A percentile compares a stretch with the other conserved stretches of the same genome.
phyloP scores from a whole-genome alignment of 2,888 invertebrate species.

The Antheraea assamensis region DNA sequence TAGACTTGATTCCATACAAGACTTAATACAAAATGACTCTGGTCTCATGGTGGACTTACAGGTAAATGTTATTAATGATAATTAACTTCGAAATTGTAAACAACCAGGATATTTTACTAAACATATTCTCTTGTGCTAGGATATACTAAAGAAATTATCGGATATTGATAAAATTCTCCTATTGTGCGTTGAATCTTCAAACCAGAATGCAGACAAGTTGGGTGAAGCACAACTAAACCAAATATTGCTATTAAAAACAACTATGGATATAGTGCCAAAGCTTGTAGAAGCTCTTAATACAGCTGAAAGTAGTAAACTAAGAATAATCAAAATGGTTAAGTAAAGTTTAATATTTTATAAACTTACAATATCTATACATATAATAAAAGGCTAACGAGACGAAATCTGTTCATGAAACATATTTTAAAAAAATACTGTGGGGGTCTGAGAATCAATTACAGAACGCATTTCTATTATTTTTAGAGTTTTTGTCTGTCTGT shows the following conservation, averaged over 20 bases:
- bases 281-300: conserved; percentile 81
- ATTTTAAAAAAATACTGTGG: too few species aligned
- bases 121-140: conserved; percentile 61
- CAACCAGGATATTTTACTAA: background rate
- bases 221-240: conserved; percentile 91
- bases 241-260: conserved; percentile 88
- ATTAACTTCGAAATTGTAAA: background rate
- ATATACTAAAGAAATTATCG: conserved; percentile 84
- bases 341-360: too few species aligned
- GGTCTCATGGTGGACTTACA: conserved; percentile 84
- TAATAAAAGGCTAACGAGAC: too few species aligned
- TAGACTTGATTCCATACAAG: conserved; percentile 88
- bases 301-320: conserved; percentile 80
- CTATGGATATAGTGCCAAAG: conserved; percentile 87
- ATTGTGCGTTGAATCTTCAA: conserved; percentile 68
- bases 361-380: too few species aligned
- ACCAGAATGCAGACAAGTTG: conserved; percentile 73
- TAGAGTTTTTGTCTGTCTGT: too few species aligned
- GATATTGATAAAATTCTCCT: conserved; percentile 91
- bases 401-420: too few species aligned
- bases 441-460: too few species aligned
- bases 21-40: conserved; percentile 87
- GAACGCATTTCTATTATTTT: too few species aligned
- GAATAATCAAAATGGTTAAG: conserved; percentile 81
- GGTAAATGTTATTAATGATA: conserved; percentile 55